A percentile compares a stretch with the other conserved stretches of the same genome.
Conservation (phyloP, 2,888 invertebrate genomes). For the Hedychridium roseum region DNA sequence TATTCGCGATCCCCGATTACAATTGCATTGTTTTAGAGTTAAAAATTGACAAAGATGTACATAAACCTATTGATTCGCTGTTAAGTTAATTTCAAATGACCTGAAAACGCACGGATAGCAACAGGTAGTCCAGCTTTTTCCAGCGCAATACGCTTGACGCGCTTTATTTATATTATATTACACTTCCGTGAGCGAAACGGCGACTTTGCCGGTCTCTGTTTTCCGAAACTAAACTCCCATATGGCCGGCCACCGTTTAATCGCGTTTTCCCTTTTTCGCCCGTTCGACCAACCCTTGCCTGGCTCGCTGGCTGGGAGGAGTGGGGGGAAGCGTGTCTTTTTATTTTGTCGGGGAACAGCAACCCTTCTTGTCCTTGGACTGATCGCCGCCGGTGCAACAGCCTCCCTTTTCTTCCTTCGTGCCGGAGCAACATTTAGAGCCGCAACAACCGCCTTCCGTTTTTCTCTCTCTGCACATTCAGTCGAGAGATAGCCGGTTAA, state of each 20-base stretch:
- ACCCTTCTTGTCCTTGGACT: constrained; percentile 11
- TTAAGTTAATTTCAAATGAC: too few species aligned
- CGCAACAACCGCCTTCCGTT: constrained; percentile 42
- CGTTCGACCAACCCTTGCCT: background rate
- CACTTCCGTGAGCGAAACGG: too few species aligned
- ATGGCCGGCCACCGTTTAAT: constrained; percentile 32
- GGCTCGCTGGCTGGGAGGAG: background rate
- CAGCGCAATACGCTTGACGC: too few species aligned
- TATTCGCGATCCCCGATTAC: too few species aligned
- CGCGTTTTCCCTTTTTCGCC: constrained; percentile 9
- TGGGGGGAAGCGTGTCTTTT: too few species aligned
- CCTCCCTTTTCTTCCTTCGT: constrained; percentile 38
- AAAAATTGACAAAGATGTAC: too few species aligned
- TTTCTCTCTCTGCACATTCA: constrained; percentile 47
- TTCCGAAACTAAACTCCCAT: constrained; percentile 21
- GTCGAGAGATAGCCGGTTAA: constrained; percentile 32
- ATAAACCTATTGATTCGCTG: too few species aligned
- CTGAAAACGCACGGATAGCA: too few species aligned
- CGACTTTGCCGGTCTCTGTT: too few species aligned
- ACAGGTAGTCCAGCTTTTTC: too few species aligned
- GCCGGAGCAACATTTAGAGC: constrained; percentile 46
- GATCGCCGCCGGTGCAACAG: constrained; percentile 43
- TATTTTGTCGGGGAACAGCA: constrained; percentile 33
- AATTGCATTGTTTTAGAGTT: too few species aligned
- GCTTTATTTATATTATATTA: too few species aligned